These are phyloP conservation scores for Setipinna tenuifilis DNA, from an alignment of 2,797 vertebrate species.

Conservation along the genomic window DNA sequence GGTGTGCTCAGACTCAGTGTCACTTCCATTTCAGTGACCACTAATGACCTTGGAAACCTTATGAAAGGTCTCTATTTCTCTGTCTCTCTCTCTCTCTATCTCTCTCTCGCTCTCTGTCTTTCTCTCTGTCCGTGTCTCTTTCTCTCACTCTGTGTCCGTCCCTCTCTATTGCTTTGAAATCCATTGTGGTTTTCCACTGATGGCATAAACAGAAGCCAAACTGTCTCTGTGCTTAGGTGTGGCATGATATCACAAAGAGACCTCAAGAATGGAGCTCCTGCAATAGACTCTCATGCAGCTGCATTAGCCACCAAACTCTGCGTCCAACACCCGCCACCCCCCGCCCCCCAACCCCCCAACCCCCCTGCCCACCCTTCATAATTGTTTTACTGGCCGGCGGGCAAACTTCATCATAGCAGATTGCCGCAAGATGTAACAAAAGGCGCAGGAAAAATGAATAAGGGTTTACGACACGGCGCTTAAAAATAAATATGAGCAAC, in stretches of 20 bases:
- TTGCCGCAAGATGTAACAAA: conserved; percentile 54
- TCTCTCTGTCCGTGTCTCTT: not conserved
- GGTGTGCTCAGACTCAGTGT: conserved; percentile 58
- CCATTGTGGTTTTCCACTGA: conserved; percentile 66
- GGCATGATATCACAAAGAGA: conserved; percentile 57
- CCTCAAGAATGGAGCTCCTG: not conserved
- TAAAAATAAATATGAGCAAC: conserved; percentile 46
- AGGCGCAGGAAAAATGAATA: conserved; percentile 41
- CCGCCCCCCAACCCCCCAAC: not conserved
- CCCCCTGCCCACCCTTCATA: not conserved
- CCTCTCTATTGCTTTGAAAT: conserved; percentile 29
- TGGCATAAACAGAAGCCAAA: conserved; percentile 70
- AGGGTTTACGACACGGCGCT: conserved; percentile 32
- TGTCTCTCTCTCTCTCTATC: not conserved
- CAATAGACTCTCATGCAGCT: not conserved
- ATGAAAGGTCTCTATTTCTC: not conserved
- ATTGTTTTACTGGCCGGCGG: conserved; percentile 56
- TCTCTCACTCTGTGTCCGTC: not conserved
- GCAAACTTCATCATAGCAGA: conserved; percentile 61
- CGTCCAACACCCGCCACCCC: too few relatives aligned
- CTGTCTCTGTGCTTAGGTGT: conserved; percentile 71
- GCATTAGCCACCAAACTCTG: not conserved
- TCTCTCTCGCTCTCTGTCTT: not conserved
- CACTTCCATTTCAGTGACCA: conserved; percentile 74
- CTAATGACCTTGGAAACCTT: conserved; percentile 68